Base-by-base conservation (phyloP, 2,888 invertebrate species). In the Apamea sordens region DNA sequence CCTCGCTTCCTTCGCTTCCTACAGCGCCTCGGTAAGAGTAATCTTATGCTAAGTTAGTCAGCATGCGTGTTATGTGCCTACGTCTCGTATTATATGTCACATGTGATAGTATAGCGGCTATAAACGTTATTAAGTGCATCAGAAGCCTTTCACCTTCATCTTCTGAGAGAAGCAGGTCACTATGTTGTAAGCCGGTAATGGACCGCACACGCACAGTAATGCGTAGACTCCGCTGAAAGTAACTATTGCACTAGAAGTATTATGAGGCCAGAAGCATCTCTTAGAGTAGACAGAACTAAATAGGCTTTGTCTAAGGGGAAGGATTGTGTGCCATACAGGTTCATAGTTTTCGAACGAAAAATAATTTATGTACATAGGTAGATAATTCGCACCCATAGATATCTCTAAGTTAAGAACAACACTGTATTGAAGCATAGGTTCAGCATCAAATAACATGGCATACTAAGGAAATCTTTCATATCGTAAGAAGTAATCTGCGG, bases 101-200 rank as follows among this genome's bases (percentile, higher is more conserved):
- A n/a, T 64, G 41, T 64, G 18, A 44, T 61, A 61, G 28, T 24
- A 24, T 50, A 61, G 75, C 18, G 8, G 50, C 28, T 24, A 61
- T 61, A 68, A 68, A 75, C 13, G 7, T 50, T 41, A 77, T 74
- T 3, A 65, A 44, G 53, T 73, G 28, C 74, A 36, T 47, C 59
- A 28, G 24, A 13, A 10, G 28, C 0, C 13, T 76, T 11, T 63
- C 28, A 41, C n/a, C n/a, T 50, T 56, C 32, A 11, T 69, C 32
- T 67, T 67, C 32, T 70, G 32, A 21, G 4, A 53, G 63, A 69
- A 63, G 1, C 56, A 11, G 73, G n/a, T 59, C 67, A 67, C n/a
- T 28, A 10, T 47, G 32, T 18, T 56, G 56, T 47, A 6, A 24
- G 44, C 18, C 21, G 15, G 61, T 61, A 61, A 28, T 61, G 13